Conservation (phyloP, 1,140 invertebrate genomes). For the Tetragonula clypearis region DNA sequence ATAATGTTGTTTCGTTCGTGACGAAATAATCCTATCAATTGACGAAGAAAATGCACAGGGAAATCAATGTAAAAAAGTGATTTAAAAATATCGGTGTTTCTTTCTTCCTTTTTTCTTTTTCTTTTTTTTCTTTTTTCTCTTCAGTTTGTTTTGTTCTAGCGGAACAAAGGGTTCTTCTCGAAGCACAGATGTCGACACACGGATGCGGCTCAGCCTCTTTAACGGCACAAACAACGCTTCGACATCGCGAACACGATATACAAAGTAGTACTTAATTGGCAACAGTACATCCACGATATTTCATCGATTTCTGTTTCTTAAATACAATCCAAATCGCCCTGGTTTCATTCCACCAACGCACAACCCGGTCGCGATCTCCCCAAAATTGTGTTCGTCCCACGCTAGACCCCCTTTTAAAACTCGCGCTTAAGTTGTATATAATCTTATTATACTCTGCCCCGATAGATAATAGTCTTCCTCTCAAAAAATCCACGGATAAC, state of each 20-base stretch:
- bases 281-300: conserved; percentile 59
- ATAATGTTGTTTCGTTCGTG: background rate
- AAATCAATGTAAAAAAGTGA: background rate
- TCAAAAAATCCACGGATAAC: conserved; percentile 77
- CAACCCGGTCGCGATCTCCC: conserved; percentile 46
- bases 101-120: background rate
- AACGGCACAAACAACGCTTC: conserved; percentile 58
- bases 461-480: conserved; percentile 72
- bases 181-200: conserved; percentile 8
- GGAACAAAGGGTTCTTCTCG: background rate
- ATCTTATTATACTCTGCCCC: conserved; percentile 67
- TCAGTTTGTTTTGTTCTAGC: background rate
- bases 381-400: conserved; percentile 57
- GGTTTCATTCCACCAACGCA: conserved; percentile 9
- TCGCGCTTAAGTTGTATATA: conserved; percentile 46
- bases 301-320: conserved; percentile 49
- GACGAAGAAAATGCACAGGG: background rate
- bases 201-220: conserved; percentile 53
- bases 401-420: conserved; percentile 24
- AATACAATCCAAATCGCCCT: conserved; percentile 27
- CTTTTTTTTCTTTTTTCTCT: too few species aligned
- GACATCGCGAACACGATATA: conserved; percentile 50
- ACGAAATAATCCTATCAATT: background rate
- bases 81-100: background rate
- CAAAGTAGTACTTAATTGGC: conserved; percentile 55